Base-by-base conservation (phyloP, 2,888 invertebrate species). In the Tenthredo notha region DNA sequence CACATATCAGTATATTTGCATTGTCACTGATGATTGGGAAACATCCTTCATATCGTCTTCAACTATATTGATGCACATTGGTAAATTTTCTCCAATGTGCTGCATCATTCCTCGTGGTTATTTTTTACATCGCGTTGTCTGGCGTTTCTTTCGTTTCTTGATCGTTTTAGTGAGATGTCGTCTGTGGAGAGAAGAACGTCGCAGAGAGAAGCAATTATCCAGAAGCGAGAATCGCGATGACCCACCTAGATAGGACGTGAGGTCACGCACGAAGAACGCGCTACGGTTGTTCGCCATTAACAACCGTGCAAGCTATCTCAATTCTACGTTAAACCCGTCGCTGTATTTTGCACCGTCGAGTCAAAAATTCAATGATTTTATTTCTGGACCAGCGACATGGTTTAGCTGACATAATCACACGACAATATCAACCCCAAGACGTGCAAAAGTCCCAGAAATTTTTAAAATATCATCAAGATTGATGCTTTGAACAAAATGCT, bases 221-320 rank as follows among this genome's bases (percentile, higher is more conserved):
- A 61, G 77, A 78, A 75, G 78, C 77, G 65, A 84, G 84, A 75
- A 85, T 85, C 82, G 47, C 85, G 85, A 83, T 85, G 82, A 85
- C 85, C 85, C 85, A 83, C 80, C 85, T 85, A 85, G 85, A 85
- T 85, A 85, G 65, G 37, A 82, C 65, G 54, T 65, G 65, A 50
- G 72, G 80, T 82, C 85, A 82, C 80, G 67, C 82, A 74, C 82
- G 58, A 83, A 58, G 80, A 80, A 80, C 65, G 43, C 78, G 21
- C 40, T 85, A 82, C 85, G 85, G 82, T 80, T 80, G 80, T 80
- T 80, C 72, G 82, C 85, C 82, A 72, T 85, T 85, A 85, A 43
- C 82, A 83, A 85, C 83, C 80, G 80, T 80, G 61, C 80, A 80
- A 67, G 50, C 58, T 82, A 43, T 58, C 58, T 82, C 61, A 58